Base-by-base conservation (phyloP, 1,140 invertebrate species). In the Hyposmocoma kahamanoa region DNA sequence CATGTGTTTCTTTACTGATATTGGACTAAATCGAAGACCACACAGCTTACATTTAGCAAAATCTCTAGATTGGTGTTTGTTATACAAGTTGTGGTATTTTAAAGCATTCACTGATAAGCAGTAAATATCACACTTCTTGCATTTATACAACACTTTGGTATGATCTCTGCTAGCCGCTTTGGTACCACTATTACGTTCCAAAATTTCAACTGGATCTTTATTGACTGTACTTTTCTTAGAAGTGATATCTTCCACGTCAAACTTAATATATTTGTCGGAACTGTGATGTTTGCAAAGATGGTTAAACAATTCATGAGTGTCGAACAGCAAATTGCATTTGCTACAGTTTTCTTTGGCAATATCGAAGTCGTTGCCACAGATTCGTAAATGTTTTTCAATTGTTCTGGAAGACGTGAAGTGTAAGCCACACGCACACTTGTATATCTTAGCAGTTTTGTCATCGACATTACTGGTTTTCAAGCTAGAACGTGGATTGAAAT, bases 251-350 rank as follows among this genome's bases (percentile, higher is more conserved):
- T 22, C 41, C 3, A 44, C 34, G 6, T 28, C 28, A 26, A 36
- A n/a, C 1, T 26, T 26, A 4, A 8, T 20, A 6, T 34, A 26
- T 22, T 60, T 34, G 5, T 36, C 32, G 15, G 15, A 6, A 15
- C 26, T 50, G 18, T 62, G 56, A 34, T 62, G 59, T 3, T 53
- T 59, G 19, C 53, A 47, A 0, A 62, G 32, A 42, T 62, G 59
- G 0, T 19, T 62, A 0, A 62, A 51, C 9, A 62, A 21, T 1
- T 52, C 17, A n/a, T 51, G 34, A n/a, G 59, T 54, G 10, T 53
- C 52, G 24, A 62, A 62, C 0, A 55, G 8, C 0, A 48, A 13
- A 8, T 45, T 28, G 41, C 59, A 62, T 44, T 62, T 57, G 28
- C 59, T 62, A 20, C 59, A 62, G 0, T 34, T 57, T 34, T 58